phyloP scores from a whole-genome alignment of 2,113 vertebrate genomes.

The Oncorhynchus tshawytscha region DNA sequence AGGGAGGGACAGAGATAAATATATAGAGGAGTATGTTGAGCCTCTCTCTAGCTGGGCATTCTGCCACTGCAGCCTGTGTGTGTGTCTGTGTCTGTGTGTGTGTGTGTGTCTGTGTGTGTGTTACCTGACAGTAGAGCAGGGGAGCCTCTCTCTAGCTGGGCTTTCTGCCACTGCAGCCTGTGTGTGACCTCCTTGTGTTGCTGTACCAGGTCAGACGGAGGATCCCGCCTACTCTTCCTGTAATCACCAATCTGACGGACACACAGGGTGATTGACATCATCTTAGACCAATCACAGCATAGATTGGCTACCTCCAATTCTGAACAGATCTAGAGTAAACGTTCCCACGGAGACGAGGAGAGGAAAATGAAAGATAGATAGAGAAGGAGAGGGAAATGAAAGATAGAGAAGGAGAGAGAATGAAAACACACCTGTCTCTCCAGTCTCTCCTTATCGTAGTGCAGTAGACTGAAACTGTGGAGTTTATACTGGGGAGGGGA shows the following conservation, averaged over 20 bases:
- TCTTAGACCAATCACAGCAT: not conserved
- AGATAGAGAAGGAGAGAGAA: not conserved
- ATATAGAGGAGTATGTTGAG: not conserved
- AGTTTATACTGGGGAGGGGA: constrained; percentile 73
- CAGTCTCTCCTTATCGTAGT: constrained; percentile 81
- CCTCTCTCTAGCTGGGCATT: constrained; percentile 61
- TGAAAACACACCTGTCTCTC: constrained; percentile 78
- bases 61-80: constrained; percentile 84
- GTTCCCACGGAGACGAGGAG: not conserved
- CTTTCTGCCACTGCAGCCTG: constrained; percentile 83
- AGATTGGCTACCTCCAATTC: not conserved
- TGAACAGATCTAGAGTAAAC: too few species aligned
- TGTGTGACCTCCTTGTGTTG: constrained; percentile 77
- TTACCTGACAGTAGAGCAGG: constrained; percentile 21
- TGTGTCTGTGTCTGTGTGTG: too few species aligned
- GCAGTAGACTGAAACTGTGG: constrained; percentile 84
- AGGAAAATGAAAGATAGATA: not conserved
- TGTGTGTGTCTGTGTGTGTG: too few species aligned
- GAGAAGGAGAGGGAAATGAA: not conserved
- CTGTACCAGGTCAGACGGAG: constrained; percentile 75
- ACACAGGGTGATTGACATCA: constrained; percentile 2
- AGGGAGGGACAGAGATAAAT: not conserved
- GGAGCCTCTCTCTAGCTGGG: constrained; percentile 75
- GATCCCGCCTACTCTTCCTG: constrained; percentile 69
- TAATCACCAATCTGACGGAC: constrained; percentile 74